Base-by-base conservation (phyloP, 2,113 vertebrate genomes). In the Bagarius yarrelli region DNA sequence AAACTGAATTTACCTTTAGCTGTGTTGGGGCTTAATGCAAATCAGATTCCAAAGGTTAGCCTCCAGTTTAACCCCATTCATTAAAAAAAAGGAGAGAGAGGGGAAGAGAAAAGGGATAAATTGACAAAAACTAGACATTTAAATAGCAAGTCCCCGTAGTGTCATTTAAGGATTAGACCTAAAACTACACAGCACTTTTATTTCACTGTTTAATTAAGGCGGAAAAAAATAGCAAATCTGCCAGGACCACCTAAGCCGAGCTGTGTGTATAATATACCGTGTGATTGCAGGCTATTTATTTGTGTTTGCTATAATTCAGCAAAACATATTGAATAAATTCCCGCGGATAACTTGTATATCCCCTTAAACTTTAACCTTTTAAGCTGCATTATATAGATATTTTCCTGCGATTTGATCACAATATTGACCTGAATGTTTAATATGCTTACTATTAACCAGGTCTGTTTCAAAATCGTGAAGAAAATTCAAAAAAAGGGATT, bases 191-290 rank as follows among this genome's bases (percentile, higher is more conserved):
- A 59, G 75, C 56, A 34, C 79, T 78, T 74, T 73, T 12, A 74
- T 85, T 81, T 81, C 34, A 21, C 82, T 81, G 75, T 85, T 86
- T 87, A 84, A 87, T 86, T 82, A 80, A 75, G 67, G 55, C 67
- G 69, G 59, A 85, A 78, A 69, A 69, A 64, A 12, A 18, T 27
- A 74, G 84, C 80, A 80, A 78, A 80, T 80, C 81, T 61, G 60
- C 81, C 74, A 74, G 44, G 85, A 56, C 70, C 56, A 55, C 55
- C 83, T 53, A 18, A 64, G 52, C 44, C 25, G 74, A 34, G 64
- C 40, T 67, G 25, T 70, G 85, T 88, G 76, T 86, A 89, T 88
- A 87, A 88, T 85, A 82, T 47, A 85, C 83, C 30, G 55, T 32
- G 36, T 81, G 81, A 82, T 80, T 83, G 82, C 59, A 81, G 69